Conservation (phyloP, 2,797 vertebrate species). For the Coregonus suidteri region DNA sequence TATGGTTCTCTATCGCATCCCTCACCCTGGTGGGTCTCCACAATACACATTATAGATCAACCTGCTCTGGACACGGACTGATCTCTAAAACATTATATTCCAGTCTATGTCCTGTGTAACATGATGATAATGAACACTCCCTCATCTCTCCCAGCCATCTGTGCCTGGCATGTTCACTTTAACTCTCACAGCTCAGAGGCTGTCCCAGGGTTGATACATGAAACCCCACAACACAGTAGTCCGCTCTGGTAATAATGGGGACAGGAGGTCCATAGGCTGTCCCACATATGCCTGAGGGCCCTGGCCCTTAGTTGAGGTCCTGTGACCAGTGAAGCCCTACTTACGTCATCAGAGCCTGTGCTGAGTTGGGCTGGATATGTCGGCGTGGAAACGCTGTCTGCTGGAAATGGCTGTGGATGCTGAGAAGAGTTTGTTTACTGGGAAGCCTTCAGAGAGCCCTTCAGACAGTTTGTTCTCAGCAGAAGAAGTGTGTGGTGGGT, state of each 20-base stretch:
- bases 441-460: too few relatives aligned
- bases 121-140: not conserved
- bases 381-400: too few relatives aligned
- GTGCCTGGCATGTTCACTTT: not conserved
- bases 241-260: not conserved
- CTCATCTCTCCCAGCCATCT: not conserved
- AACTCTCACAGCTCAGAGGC: not conserved
- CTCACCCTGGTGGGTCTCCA: not conserved
- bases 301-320: not conserved
- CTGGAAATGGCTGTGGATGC: slow-evolving; percentile 35
- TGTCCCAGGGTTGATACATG: not conserved
- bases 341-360: slow-evolving; percentile 2
- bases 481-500: too few relatives aligned
- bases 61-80: not conserved
- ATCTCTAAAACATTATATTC: not conserved
- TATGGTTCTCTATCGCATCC: not conserved
- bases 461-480: too few relatives aligned
- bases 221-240: not conserved
- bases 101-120: not conserved
- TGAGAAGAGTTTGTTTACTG: too few relatives aligned
- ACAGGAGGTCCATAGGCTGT: not conserved
- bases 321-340: slow-evolving; percentile 1
- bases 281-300: not conserved
- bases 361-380: slow-evolving; percentile 5
- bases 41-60: not conserved